Evolutionary conservation across 2,888 invertebrate species (phyloP), one percentile per base, ranked within the genome.

Genomic region (Orthosia incerta): DNA sequence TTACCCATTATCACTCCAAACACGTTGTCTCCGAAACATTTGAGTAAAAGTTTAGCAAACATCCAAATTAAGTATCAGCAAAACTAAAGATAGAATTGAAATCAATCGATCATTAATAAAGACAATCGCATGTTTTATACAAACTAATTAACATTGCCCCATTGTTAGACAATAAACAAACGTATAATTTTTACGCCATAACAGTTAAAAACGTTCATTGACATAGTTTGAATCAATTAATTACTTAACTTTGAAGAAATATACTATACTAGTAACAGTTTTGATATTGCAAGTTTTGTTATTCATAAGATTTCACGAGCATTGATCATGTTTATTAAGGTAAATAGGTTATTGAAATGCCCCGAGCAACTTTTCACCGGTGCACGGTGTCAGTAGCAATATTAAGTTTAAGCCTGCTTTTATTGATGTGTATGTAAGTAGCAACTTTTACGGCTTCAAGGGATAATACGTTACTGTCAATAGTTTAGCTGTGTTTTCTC

Each of bases 201-300:
- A 69, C 59, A 66, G 63, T 68, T 83, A 69, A 69, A 64, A 50
- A 50, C 20, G 72, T 55, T 64, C 61, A 81, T 84, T 84, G 72
- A 74, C 74, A 86, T 66, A 69, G 65, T 86, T 81, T 31, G 20
- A 18, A 56, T 46, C 26, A 71, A 18, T 71, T 56, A 39, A 68
- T 83, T 74, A 72, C 53, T 60, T 55, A 74, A 80, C 20, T 4
- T 31, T 79, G 20, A 60, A 71, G 48, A 71, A 71, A 79, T 20
- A 48, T 23, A 50, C 18, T 16, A 46, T 50, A 57, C n/a, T 26
- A 50, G 48, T 53, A 45, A 60, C 48, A 53, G 20, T 60, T 60
- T 62, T 61, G 57, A 62, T 65, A 53, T 68, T 61, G 80, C 57
- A 80, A 85, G 45, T 80, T 53, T 78, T 67, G 53, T 67, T 74